phyloP scores from a whole-genome alignment of 1,140 invertebrate genomes.

The Lysiphlebus fabarum region DNA sequence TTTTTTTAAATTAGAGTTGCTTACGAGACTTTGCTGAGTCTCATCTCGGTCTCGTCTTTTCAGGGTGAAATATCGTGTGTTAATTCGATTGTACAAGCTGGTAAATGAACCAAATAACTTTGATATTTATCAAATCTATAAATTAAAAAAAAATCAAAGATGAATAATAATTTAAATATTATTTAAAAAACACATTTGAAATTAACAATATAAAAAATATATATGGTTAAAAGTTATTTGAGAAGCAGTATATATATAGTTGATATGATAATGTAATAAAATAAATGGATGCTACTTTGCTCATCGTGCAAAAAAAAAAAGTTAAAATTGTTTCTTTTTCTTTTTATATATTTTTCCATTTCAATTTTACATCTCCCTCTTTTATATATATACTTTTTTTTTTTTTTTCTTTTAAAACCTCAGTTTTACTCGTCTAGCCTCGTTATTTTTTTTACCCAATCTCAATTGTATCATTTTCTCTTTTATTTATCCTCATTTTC shows the following conservation, averaged over 20 bases:
- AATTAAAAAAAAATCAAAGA: constrained; percentile 30
- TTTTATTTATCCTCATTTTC: constrained; percentile 4
- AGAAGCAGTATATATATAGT: constrained; percentile 52
- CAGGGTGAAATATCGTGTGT: no score
- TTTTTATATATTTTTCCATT: constrained; percentile 14
- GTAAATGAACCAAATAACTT: no score
- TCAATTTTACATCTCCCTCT: constrained; percentile 11
- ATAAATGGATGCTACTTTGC: constrained; percentile 51
- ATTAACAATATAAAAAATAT: constrained; percentile 22
- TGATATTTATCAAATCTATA: no score
- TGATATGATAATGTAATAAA: constrained; percentile 59
- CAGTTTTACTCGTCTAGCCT: not conserved
- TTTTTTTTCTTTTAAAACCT: constrained; percentile 3
- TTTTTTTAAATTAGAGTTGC: no score
- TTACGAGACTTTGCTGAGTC: no score
- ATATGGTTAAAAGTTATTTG: constrained; percentile 35
- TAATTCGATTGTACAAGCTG: no score
- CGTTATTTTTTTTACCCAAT: constrained; percentile 16
- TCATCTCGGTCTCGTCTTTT: no score
- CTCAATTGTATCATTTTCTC: constrained; percentile 6
- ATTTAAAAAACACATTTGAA: not conserved
- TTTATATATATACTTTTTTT: not conserved
- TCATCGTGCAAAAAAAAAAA: constrained; percentile 41
- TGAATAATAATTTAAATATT: constrained; percentile 21
- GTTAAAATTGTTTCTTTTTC: constrained; percentile 25